Evolutionary conservation across 1,140 invertebrate genomes (phyloP).

Genomic region (Heliconius hermathena): DNA sequence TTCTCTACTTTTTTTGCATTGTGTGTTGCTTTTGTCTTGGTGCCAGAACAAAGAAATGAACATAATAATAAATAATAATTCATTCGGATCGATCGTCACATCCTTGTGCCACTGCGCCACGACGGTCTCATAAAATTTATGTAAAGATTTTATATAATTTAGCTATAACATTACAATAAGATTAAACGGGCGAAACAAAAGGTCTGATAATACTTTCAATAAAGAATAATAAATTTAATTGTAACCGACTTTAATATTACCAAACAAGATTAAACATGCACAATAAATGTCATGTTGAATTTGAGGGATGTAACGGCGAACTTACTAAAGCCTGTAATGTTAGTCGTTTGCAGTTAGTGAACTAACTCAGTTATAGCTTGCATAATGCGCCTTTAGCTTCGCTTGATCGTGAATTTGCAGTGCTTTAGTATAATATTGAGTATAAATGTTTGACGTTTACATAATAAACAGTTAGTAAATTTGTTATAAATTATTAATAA

Average conservation of each 20-base stretch:
- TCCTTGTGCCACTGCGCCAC: too few species aligned
- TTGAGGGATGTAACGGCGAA: background rate
- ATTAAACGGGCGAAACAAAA: too few species aligned
- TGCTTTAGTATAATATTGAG: background rate
- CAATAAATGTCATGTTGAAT: constrained; percentile 7
- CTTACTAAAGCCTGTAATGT: background rate
- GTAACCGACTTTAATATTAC: background rate
- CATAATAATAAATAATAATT: too few species aligned
- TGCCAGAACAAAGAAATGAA: too few species aligned
- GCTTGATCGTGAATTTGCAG: background rate
- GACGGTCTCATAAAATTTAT: too few species aligned
- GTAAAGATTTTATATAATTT: too few species aligned
- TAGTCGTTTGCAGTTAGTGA: background rate
- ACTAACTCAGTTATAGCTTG: constrained; percentile 9
- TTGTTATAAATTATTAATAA: too few species aligned
- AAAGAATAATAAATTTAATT: background rate
- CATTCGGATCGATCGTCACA: too few species aligned
- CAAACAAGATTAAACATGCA: background rate
- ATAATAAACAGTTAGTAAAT: background rate
- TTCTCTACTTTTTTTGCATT: too few species aligned
- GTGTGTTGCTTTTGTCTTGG: too few species aligned
- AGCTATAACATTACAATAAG: too few species aligned
- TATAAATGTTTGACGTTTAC: background rate
- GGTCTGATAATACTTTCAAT: too few species aligned
- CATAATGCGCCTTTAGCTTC: background rate